Evolutionary conservation across 2,797 vertebrate species (phyloP).

Genomic region (Strix occidentalis): DNA sequence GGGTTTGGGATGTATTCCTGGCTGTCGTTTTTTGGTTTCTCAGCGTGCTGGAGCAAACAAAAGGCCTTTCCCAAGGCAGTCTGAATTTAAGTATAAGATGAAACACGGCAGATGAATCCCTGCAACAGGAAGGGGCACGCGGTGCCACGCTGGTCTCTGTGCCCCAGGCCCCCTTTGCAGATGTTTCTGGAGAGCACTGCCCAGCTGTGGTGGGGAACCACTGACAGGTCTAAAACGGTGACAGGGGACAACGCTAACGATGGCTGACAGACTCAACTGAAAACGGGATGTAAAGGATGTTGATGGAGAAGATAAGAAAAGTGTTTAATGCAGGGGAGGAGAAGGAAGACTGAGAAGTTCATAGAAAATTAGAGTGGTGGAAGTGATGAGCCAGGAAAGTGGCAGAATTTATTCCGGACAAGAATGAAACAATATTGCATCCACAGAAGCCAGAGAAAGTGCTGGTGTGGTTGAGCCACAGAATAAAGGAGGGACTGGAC

Average conservation of each 20-base stretch:
- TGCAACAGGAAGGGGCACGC: background rate
- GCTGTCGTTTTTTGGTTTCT: background rate
- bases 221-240: background rate
- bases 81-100: background rate
- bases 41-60: background rate
- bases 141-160: background rate
- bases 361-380: background rate
- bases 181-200: background rate
- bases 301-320: background rate
- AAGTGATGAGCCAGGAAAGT: background rate
- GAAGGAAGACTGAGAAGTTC: background rate
- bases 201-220: background rate
- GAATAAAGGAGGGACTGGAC: background rate
- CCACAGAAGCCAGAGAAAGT: background rate
- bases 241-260: fast-evolving
- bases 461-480: background rate
- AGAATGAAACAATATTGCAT: background rate
- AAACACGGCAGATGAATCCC: background rate
- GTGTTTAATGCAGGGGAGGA: background rate
- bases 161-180: background rate
- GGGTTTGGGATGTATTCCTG: background rate
- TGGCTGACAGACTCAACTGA: background rate
- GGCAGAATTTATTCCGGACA: background rate
- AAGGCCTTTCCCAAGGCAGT: background rate
- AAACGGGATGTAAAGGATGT: background rate